phyloP scores from a whole-genome alignment of 2,113 vertebrate species.

The Desmodus rotundus region DNA sequence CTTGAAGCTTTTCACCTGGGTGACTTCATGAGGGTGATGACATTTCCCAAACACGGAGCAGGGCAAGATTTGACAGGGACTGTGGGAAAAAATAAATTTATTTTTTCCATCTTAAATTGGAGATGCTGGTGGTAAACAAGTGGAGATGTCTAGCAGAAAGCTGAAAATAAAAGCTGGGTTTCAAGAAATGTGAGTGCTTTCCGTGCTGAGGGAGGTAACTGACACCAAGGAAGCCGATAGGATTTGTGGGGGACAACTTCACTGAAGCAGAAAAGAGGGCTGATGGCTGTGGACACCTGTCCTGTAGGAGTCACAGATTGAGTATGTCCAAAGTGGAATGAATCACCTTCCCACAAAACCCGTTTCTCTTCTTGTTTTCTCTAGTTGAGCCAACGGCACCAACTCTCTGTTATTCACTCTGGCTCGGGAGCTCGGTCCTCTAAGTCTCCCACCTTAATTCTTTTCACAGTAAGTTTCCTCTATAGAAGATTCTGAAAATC shows the following conservation, averaged over 20 bases:
- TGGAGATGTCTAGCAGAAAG: not conserved
- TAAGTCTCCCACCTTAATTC: not conserved
- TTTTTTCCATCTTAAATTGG: not conserved
- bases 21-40: not conserved
- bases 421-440: not conserved
- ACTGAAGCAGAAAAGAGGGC: not conserved
- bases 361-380: conserved; percentile 14
- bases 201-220: not conserved
- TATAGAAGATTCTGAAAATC: not conserved
- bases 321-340: not conserved
- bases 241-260: conserved; percentile 14
- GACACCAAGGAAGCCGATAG: not conserved
- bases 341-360: not conserved
- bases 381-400: not conserved
- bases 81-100: not conserved
- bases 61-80: not conserved
- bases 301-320: conserved; percentile 13
- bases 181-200: conserved; percentile 16
- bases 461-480: not conserved
- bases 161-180: not conserved
- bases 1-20: not conserved
- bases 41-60: not conserved
- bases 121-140: not conserved
- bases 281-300: not conserved
- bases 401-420: not conserved